Percentiles rank a stretch among this genome's conserved stretches.
These are phyloP conservation scores for Koerneria pararmatus DNA, from an alignment of 2,888 invertebrate genomes.

Conservation along the genomic window DNA sequence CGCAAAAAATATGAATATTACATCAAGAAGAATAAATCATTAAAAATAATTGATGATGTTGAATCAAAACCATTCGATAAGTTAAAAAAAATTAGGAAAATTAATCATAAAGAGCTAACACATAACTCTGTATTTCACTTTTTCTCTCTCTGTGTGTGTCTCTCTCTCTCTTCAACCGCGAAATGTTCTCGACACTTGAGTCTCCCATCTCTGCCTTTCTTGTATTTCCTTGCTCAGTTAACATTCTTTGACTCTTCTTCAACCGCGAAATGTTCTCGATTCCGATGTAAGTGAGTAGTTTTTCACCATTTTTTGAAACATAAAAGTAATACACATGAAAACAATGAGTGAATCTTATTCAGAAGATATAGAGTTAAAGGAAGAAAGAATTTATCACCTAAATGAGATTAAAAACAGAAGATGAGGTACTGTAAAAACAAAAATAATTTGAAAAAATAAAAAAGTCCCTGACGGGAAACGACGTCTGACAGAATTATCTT, in stretches of 20 bases:
- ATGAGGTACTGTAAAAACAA: neutral
- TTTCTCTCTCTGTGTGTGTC: neutral
- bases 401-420: neutral
- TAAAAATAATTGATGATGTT: no score
- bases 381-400: neutral
- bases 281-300: neutral
- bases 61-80: no score
- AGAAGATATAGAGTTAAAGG: neutral
- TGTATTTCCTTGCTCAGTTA: neutral
- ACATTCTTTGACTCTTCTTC: neutral
- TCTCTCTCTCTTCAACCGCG: neutral
- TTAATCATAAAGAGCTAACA: no score
- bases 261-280: neutral
- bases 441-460: neutral
- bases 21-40: no score
- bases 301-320: conserved; percentile 22
- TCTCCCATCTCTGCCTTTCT: neutral
- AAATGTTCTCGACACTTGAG: neutral
- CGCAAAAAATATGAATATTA: no score
- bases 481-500: neutral
- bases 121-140: no score
- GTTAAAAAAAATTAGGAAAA: no score
- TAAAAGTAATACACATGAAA: neutral
- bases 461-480: neutral
- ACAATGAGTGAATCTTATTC: neutral